These are phyloP conservation scores for Elymnias hypermnestra DNA, from an alignment of 1,140 invertebrate species.

Conservation along the genomic window DNA sequence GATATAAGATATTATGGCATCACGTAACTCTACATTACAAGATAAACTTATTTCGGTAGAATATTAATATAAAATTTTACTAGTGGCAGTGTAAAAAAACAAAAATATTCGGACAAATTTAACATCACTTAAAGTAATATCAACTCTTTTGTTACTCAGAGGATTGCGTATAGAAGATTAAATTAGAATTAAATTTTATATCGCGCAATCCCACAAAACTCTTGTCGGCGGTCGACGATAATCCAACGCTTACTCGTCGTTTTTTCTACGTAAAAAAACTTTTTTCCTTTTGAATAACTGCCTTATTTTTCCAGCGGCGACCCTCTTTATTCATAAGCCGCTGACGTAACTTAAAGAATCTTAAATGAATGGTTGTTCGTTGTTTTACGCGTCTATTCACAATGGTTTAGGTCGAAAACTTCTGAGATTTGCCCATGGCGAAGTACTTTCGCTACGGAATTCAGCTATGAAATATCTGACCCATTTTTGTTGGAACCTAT, in stretches of 20 bases:
- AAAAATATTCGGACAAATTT: no score
- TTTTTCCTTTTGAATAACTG: constrained; percentile 61
- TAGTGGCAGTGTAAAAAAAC: no score
- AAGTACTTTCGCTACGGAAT: constrained; percentile 38
- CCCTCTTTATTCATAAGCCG: constrained; percentile 69
- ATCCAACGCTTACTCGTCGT: constrained; percentile 52
- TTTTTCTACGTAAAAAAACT: constrained; percentile 49
- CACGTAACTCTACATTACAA: no score
- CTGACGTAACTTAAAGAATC: constrained; percentile 64
- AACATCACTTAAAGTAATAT: no score
- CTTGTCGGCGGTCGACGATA: constrained; percentile 56
- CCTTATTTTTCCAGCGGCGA: constrained; percentile 54
- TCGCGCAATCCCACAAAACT: constrained; percentile 45
- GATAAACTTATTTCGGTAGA: no score
- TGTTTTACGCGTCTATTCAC: constrained; percentile 72
- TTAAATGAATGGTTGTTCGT: constrained; percentile 71
- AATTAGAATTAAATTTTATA: constrained; percentile 33
- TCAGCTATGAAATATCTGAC: constrained; percentile 29
- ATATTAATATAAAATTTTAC: no score
- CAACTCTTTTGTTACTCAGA: constrained; percentile 7
- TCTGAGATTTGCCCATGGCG: constrained; percentile 56
- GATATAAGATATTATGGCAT: no score
- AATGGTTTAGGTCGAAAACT: constrained; percentile 62
- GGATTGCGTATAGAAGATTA: constrained; percentile 27
- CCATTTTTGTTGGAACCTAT: constrained; percentile 16